These are phyloP conservation scores for Copidosoma aretas DNA, from an alignment of 2,888 invertebrate species.

Conservation along the genomic window DNA sequence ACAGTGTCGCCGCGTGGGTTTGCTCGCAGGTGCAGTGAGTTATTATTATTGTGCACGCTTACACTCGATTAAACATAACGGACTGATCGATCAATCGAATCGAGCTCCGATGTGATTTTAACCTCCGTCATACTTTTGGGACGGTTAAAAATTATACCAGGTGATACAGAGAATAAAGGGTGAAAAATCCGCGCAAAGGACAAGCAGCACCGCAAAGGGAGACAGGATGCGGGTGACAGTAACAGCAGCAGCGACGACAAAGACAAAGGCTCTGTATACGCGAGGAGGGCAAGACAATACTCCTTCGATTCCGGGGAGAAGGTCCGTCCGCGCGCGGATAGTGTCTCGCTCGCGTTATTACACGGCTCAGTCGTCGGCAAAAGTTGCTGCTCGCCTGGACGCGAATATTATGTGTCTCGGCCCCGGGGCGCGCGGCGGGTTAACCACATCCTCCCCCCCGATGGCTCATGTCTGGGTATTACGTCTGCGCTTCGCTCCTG, in stretches of 20 bases:
- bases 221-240: neutral
- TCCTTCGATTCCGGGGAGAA: conserved; percentile 41
- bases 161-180: neutral
- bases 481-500: no score
- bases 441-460: conserved; percentile 58
- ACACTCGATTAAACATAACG: conserved; percentile 2
- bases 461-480: no score
- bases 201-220: neutral
- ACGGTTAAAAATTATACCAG: no score
- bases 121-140: no score
- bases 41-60: neutral
- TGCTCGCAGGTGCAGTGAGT: conserved; percentile 27
- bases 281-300: conserved; percentile 40
- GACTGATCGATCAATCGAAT: neutral
- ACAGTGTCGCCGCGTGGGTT: neutral
- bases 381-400: no score
- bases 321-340: conserved; percentile 47
- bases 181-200: neutral
- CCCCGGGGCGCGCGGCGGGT: conserved; percentile 54
- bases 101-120: no score
- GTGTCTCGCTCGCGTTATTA: conserved; percentile 16
- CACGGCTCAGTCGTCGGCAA: conserved; percentile 34
- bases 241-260: neutral
- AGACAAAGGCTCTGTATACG: conserved; percentile 47
- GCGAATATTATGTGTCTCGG: conserved; percentile 50